Percentiles rank a stretch among this genome's conserved stretches.
phyloP scores from a whole-genome alignment of 2,888 invertebrate species.

The Cheilosia impressa region DNA sequence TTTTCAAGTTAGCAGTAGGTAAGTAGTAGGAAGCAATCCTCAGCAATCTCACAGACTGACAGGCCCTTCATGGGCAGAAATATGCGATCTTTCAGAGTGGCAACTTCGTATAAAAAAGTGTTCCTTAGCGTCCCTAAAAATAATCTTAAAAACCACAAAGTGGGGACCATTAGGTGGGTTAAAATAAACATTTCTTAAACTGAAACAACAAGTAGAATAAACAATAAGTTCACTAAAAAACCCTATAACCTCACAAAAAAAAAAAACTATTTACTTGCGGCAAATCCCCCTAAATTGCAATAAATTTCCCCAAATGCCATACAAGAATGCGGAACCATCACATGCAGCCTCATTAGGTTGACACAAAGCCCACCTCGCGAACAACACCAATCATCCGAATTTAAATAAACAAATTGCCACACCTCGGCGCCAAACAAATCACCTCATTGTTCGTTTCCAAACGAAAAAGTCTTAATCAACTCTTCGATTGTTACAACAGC shows the following conservation, averaged over 20 bases:
- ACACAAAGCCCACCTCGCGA: slow-evolving; percentile 30
- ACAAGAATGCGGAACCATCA: not conserved
- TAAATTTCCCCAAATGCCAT: not conserved
- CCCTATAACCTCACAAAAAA: not conserved
- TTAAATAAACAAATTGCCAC: slow-evolving; percentile 4
- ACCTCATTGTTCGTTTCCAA: slow-evolving; percentile 28
- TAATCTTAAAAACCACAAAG: no score
- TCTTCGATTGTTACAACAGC: slow-evolving; percentile 57
- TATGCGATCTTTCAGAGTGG: no score
- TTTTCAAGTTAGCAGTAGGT: no score
- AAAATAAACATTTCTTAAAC: no score
- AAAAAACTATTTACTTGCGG: not conserved
- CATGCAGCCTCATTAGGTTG: slow-evolving; percentile 6
- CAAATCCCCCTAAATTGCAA: not conserved
- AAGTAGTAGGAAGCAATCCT: no score
- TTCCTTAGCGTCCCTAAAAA: no score
- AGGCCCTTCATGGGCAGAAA: no score
- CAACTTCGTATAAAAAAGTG: no score
- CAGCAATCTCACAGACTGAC: no score
- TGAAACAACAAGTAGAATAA: no score
- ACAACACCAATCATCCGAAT: slow-evolving; percentile 38
- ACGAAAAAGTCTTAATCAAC: slow-evolving; percentile 56
- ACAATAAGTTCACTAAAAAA: not conserved
- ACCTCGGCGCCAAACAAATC: slow-evolving; percentile 5
- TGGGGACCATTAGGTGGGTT: no score